Conservation (phyloP, 2,797 vertebrate genomes). For the Emydoidea blandingii region DNA sequence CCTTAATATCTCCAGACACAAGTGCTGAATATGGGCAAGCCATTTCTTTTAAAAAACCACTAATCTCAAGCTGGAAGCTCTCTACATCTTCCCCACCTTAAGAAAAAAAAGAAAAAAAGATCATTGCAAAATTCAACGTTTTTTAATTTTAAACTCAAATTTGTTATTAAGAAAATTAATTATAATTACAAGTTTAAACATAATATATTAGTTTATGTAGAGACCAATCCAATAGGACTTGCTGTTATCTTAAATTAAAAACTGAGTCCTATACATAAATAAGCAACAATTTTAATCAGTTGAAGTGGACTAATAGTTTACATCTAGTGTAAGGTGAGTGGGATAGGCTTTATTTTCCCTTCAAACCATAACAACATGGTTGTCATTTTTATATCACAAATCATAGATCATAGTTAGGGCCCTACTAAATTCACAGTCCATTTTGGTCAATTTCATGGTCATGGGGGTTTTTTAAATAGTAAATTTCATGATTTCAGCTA, state of each 20-base stretch:
- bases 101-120: slow-evolving; percentile 7
- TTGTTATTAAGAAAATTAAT: background rate
- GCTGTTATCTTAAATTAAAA: background rate
- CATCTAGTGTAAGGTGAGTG: background rate
- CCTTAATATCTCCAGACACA: slow-evolving; percentile 87
- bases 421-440: too few species aligned
- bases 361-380: background rate
- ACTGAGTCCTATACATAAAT: background rate
- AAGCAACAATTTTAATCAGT: background rate
- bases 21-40: slow-evolving; percentile 87
- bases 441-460: too few species aligned
- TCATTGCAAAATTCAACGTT: background rate
- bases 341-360: background rate
- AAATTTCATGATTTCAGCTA: too few species aligned
- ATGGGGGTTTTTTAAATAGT: too few species aligned
- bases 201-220: background rate
- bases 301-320: background rate
- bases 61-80: slow-evolving; percentile 89
- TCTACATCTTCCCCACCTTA: slow-evolving; percentile 87
- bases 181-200: background rate
- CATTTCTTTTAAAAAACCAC: slow-evolving; percentile 92
- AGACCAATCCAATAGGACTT: background rate
- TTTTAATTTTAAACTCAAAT: background rate
- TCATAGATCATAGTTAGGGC: background rate
- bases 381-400: background rate